phyloP scores from a whole-genome alignment of 1,140 invertebrate species.

The Drosophila nigromelanica region DNA sequence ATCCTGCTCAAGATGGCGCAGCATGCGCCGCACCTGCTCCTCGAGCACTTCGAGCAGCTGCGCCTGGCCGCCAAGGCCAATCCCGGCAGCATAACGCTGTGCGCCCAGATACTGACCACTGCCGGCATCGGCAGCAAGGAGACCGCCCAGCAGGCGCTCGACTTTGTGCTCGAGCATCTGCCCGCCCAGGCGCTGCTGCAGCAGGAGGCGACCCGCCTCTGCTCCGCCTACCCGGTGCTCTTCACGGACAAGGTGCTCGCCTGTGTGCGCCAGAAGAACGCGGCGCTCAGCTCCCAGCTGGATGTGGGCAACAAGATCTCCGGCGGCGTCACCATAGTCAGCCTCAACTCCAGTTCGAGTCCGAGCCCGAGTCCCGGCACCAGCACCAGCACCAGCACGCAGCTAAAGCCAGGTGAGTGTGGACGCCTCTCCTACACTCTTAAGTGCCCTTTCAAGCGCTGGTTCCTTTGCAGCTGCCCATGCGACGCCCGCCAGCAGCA shows the following conservation, averaged over 20 bases:
- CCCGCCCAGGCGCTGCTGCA: slow-evolving; percentile 89
- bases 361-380: slow-evolving; percentile 40
- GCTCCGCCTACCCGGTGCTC: slow-evolving; percentile 90
- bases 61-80: slow-evolving; percentile 88
- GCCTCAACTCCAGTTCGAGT: slow-evolving; percentile 85
- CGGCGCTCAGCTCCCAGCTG: slow-evolving; percentile 74
- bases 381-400: slow-evolving; percentile 53
- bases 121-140: slow-evolving; percentile 88
- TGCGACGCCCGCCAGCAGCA: slow-evolving; percentile 40
- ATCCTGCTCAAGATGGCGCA: slow-evolving; percentile 91
- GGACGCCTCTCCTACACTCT: background rate
- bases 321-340: slow-evolving; percentile 90
- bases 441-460: too few relatives aligned
- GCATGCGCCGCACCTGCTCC: slow-evolving; percentile 87
- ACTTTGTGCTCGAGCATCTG: slow-evolving; percentile 91
- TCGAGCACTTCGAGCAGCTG: slow-evolving; percentile 88
- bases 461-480: slow-evolving; percentile 6
- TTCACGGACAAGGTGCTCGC: slow-evolving; percentile 91
- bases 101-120: slow-evolving; percentile 87
- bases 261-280: slow-evolving; percentile 88
- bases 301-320: slow-evolving; percentile 86
- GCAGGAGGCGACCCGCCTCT: slow-evolving; percentile 90
- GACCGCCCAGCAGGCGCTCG: slow-evolving; percentile 90
- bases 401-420: slow-evolving; percentile 45
- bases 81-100: slow-evolving; percentile 87